Base-by-base conservation (phyloP, 2,888 invertebrate species). In the Pharmacophagus antenor region DNA sequence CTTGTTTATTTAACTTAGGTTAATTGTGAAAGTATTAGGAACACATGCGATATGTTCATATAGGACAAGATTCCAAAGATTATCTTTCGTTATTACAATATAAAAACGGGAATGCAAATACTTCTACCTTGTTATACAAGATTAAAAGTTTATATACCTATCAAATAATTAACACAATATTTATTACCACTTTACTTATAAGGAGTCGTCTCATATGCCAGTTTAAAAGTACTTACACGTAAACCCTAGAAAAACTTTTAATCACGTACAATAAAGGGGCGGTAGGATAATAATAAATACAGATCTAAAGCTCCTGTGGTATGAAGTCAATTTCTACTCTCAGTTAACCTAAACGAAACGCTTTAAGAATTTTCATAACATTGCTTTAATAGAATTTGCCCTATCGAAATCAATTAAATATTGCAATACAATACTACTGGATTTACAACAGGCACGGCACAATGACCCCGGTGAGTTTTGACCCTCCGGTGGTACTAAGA, bases 321-420 rank as follows among this genome's bases (percentile, higher is more conserved):
- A 63, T 65, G 74, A 69, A 69, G 69, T n/a, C n/a, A n/a, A 70
- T 79, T 78, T 78, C 79, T 74, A 80, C 78, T 82, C 83, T 82
- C 81, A 69, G 74, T 72, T 67, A 62, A 69, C 48, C 47, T 15
- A 2, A 27, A 15, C 27, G 21, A 8, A 25, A 22, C 12, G 5
- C n/a, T 4, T 10, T 21, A 51, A 10, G 17, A 31, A 55, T 17
- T 21, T 55, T 37, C 31, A 55, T 17, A 22, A 25, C n/a, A 42
- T 18, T 5, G n/a, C 47, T 22, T 15, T 10, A n/a, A 47, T 22
- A 47, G 21, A 15, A 8, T 8, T 20, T 47, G 12, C 20, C 20
- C 47, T 22, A 2, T 47, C 6, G 22, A 10, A 22, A 22, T 47
- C 47, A 20, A 20, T 22, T 20, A n/a, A 22, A 22, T 4, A 20